phyloP scores from a whole-genome alignment of 1,140 invertebrate species.

The Cardiocondyla obscurior region DNA sequence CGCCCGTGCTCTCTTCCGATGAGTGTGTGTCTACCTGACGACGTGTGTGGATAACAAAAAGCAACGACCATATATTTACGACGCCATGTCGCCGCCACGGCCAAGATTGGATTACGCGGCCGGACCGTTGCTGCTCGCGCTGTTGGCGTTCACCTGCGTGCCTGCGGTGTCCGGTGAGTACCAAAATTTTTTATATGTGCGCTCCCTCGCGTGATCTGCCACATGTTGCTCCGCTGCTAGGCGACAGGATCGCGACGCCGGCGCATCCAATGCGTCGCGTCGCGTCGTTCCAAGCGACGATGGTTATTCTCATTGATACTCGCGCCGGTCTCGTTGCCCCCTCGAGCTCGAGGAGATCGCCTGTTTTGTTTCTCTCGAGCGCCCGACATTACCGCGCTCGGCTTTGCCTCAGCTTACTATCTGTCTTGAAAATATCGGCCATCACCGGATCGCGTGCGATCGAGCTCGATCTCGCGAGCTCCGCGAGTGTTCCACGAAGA shows the following conservation, averaged over 20 bases:
- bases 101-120: constrained; percentile 81
- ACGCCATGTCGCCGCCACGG: constrained; percentile 77
- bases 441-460: constrained; percentile 12
- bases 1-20: constrained; percentile 70
- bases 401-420: constrained; percentile 61
- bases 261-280: constrained; percentile 62
- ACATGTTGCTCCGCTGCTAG: constrained; percentile 70
- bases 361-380: constrained; percentile 70
- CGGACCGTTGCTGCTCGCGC: constrained; percentile 57
- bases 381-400: constrained; percentile 70
- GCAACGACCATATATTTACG: constrained; percentile 56
- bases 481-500: background rate
- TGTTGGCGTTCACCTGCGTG: constrained; percentile 63
- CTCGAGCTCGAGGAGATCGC: background rate
- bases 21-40: constrained; percentile 76
- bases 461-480: background rate
- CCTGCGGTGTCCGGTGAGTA: constrained; percentile 76
- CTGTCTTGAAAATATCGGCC: constrained; percentile 76
- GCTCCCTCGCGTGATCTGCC: background rate
- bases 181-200: background rate
- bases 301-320: too few species aligned
- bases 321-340: too few species aligned
- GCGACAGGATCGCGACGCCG: constrained; percentile 80
- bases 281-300: background rate
- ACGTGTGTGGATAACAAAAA: constrained; percentile 72